These are phyloP conservation scores for Calypte anna DNA, from an alignment of 2,113 vertebrate species.

Conservation along the genomic window DNA sequence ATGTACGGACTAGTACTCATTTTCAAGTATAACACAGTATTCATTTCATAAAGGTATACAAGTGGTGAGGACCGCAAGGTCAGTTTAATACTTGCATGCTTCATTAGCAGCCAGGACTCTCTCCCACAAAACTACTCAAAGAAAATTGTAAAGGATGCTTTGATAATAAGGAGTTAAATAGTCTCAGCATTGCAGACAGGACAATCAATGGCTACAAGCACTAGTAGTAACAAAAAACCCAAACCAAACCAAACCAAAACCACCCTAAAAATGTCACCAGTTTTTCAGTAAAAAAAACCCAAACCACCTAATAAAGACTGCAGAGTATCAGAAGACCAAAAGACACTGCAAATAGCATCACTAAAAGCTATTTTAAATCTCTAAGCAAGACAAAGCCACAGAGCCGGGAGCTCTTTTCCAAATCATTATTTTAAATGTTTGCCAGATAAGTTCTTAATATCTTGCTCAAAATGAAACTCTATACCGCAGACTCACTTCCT, in stretches of 20 bases:
- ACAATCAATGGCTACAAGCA: background rate
- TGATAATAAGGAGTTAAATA: background rate
- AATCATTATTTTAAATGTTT: background rate
- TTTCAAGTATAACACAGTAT: background rate
- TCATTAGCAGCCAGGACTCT: background rate
- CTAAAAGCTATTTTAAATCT: background rate
- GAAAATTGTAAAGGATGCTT: background rate
- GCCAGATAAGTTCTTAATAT: background rate
- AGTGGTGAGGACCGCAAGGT: background rate
- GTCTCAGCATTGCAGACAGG: background rate
- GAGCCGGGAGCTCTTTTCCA: background rate
- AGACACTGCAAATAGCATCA: background rate
- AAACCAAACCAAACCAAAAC: too few relatives aligned
- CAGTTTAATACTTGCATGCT: background rate
- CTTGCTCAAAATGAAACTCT: background rate
- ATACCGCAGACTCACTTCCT: background rate
- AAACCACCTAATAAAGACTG: background rate
- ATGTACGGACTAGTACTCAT: background rate
- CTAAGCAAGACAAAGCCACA: background rate
- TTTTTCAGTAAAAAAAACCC: background rate
- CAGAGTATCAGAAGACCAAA: background rate
- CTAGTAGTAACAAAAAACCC: background rate
- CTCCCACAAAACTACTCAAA: background rate
- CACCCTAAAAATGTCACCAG: background rate
- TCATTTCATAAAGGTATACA: background rate